Percentiles rank a stretch among this genome's conserved stretches.
phyloP scores from a whole-genome alignment of 92 coral and sea anemone genomes.

The Scolanthus callimorphus region DNA sequence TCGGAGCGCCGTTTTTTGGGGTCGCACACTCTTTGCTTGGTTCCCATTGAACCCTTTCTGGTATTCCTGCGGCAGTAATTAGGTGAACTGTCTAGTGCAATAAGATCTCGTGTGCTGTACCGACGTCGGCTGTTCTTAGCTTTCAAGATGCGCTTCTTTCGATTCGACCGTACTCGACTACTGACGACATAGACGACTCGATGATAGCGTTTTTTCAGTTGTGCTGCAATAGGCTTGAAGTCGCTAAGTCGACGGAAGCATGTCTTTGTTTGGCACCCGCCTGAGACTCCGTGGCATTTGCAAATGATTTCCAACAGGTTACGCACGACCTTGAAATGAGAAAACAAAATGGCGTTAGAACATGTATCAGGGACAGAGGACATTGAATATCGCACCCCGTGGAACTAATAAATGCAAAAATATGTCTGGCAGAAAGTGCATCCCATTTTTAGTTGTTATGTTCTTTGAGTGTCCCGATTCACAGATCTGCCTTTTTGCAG shows the following conservation, averaged over 20 bases:
- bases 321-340: conserved; percentile 70
- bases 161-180: conserved; percentile 13
- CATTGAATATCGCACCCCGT: too few relatives aligned
- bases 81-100: conserved; percentile 48
- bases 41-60: conserved; percentile 55
- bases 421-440: too few relatives aligned
- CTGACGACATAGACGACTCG: conserved; percentile 37
- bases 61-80: conserved; percentile 49
- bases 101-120: conserved; percentile 40
- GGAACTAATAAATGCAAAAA: too few relatives aligned
- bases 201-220: conserved; percentile 48
- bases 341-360: too few relatives aligned
- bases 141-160: conserved; percentile 17
- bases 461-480: too few relatives aligned
- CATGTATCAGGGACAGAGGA: too few relatives aligned
- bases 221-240: conserved; percentile 46
- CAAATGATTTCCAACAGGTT: conserved; percentile 63
- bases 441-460: too few relatives aligned
- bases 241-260: conserved; percentile 79
- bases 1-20: conserved; percentile 42
- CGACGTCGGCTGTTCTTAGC: conserved; percentile 19
- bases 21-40: conserved; percentile 60
- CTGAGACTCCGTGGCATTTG: conserved; percentile 86
- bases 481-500: too few relatives aligned
- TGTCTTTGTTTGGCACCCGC: conserved; percentile 55